These are phyloP conservation scores for Neoseiulus cucumeris DNA, from an alignment of 1,140 invertebrate genomes.

Conservation along the genomic window DNA sequence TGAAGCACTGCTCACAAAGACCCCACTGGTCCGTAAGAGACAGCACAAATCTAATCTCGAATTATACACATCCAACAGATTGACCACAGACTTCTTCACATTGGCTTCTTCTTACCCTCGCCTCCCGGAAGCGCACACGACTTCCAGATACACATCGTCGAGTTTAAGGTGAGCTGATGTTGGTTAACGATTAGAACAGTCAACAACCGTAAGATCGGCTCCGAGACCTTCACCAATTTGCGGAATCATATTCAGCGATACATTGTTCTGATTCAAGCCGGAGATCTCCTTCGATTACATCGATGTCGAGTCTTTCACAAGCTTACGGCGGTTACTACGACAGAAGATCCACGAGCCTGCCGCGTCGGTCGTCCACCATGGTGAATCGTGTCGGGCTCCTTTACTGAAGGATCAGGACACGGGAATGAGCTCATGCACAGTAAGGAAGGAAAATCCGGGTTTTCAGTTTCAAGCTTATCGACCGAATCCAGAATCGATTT, in stretches of 20 bases:
- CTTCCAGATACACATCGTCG: not conserved
- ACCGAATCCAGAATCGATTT: too few species aligned
- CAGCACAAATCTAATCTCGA: not conserved
- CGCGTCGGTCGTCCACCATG: not conserved
- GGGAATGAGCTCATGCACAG: too few species aligned
- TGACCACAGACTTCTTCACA: not conserved
- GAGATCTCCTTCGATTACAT: not conserved
- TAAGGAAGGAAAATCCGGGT: too few species aligned
- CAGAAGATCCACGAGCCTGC: not conserved
- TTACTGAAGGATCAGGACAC: not conserved
- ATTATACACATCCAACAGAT: not conserved
- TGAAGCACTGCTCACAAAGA: too few species aligned
- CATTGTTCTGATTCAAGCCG: conserved; percentile 1
- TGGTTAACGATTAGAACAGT: not conserved
- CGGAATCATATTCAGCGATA: not conserved
- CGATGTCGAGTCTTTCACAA: not conserved
- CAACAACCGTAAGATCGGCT: not conserved
- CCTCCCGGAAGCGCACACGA: not conserved
- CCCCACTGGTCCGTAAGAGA: not conserved
- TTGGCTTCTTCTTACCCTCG: not conserved
- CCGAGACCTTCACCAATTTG: not conserved
- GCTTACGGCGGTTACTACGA: conserved; percentile 5
- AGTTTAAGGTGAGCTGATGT: not conserved
- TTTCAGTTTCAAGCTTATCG: too few species aligned
- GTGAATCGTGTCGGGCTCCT: not conserved